Evolutionary conservation across 2,797 vertebrate species (phyloP).

Genomic region (Mormyrus proboscirostris): DNA sequence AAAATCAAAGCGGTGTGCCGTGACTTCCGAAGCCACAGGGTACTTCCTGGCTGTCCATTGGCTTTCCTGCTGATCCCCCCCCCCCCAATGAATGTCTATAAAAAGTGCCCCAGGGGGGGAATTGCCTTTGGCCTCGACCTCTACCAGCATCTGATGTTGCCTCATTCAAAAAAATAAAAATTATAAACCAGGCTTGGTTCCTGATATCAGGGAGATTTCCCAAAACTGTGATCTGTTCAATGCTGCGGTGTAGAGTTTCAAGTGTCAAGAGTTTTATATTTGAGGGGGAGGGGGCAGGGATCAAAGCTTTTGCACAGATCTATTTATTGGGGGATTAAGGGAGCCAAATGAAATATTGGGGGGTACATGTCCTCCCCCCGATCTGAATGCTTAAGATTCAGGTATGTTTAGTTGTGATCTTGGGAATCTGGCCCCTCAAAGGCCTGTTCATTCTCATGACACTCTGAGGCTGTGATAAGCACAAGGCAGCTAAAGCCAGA

Average conservation of each 20-base stretch:
- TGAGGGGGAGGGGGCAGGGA: not conserved
- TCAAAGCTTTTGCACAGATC: not conserved
- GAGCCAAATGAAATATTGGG: not conserved
- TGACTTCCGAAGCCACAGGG: conserved; percentile 7
- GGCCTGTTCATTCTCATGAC: not conserved
- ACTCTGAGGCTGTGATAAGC: not conserved
- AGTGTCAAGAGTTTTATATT: not conserved
- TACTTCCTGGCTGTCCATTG: not conserved
- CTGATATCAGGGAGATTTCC: not conserved
- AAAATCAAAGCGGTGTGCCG: not conserved
- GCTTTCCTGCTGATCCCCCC: not conserved
- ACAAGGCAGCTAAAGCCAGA: not conserved
- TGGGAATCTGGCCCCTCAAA: not conserved
- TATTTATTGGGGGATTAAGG: not conserved
- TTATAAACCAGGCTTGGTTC: not conserved
- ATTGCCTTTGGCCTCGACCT: not conserved
- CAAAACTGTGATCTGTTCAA: not conserved
- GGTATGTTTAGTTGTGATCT: not conserved
- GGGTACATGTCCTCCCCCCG: not conserved
- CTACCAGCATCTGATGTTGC: not conserved
- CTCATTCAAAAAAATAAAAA: not conserved
- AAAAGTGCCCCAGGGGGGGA: not conserved
- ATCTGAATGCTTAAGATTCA: not conserved
- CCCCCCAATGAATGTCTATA: not conserved
- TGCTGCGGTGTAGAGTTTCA: not conserved